Base-by-base conservation (phyloP, 2,797 vertebrate genomes). In the Apogon talboti region DNA sequence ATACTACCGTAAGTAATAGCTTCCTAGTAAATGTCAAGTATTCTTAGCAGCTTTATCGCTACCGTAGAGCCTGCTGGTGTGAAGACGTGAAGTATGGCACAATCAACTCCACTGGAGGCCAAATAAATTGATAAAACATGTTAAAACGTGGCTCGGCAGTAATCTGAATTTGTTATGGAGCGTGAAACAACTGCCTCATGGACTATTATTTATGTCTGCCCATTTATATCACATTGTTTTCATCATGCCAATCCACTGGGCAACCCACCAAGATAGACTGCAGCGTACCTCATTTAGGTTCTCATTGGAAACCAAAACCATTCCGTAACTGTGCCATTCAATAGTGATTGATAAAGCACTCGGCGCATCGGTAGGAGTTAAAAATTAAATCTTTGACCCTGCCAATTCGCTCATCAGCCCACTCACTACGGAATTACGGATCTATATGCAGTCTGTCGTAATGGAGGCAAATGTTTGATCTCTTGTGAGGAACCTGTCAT, bases 391-490 rank as follows among this genome's bases (percentile, higher is more conserved):
- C 15, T 15, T 46, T 42, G 35, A 73, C 46, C 33, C 13, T 28
- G 3, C 13, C 10, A 9, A 42, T 64, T 24, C 21, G 5, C 21
- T 24, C 21, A 69, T 52, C 55, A 44, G 45, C 44, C 24, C 35
- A 41, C 74, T 38, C 40, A 7, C 46, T 28, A 13, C 10, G 2
- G 48, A 59, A 44, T 56, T 42, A 14, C 8, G 1, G 10, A 77
- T 81, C 67, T 47, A 61, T 67, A 76, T 40, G 30, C 47, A 37
- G 74, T 66, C 56, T 52, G 4, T 49, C 48, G 5, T 52, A 79
- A 65, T 59, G 50, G 56, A 66, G 50, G 71, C 57, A 48, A 58
- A 79, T 58, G 7, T 55, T 35, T 42, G 41, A 63, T 60, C 54
- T 71, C 57, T 7, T 2, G 14, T 47, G 60, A 49, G 66, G 58